Conservation (phyloP, 2,797 vertebrate genomes). For the Eidolon dupreanum region DNA sequence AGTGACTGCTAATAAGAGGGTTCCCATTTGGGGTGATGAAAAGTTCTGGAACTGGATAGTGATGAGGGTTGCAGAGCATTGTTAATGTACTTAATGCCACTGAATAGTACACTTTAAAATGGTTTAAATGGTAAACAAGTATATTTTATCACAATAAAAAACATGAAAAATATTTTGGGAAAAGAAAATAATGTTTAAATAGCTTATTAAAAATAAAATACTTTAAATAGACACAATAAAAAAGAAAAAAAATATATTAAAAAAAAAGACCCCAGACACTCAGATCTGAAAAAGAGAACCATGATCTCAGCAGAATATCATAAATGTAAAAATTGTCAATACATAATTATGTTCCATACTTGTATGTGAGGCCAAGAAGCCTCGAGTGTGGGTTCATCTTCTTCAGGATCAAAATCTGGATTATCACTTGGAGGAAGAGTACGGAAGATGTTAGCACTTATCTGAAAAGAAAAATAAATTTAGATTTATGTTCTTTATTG, state of each 20-base stretch:
- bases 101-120: neutral
- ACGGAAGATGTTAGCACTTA: conserved; percentile 96
- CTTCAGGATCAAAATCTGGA: conserved; percentile 98
- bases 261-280: too few relatives aligned
- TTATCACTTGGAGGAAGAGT: conserved; percentile 98
- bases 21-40: neutral
- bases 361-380: conserved; percentile 99
- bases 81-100: neutral
- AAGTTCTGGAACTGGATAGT: neutral
- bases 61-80: neutral
- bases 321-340: neutral
- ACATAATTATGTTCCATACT: conserved; percentile 81
- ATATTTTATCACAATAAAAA: conserved; percentile 12
- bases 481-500: conserved; percentile 42
- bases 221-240: neutral
- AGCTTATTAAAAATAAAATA: neutral
- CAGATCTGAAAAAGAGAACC: neutral
- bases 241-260: too few relatives aligned
- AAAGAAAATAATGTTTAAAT: conserved; percentile 27
- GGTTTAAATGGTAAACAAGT: neutral
- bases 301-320: conserved; percentile 16
- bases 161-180: neutral
- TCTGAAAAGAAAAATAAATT: conserved; percentile 86
- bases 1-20: neutral
- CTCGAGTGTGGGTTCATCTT: conserved; percentile 98